A percentile compares a stretch with the other conserved stretches of the same genome.
Evolutionary conservation across 92 coral and sea anemone species (phyloP).

Genomic region (Scolanthus callimorphus): DNA sequence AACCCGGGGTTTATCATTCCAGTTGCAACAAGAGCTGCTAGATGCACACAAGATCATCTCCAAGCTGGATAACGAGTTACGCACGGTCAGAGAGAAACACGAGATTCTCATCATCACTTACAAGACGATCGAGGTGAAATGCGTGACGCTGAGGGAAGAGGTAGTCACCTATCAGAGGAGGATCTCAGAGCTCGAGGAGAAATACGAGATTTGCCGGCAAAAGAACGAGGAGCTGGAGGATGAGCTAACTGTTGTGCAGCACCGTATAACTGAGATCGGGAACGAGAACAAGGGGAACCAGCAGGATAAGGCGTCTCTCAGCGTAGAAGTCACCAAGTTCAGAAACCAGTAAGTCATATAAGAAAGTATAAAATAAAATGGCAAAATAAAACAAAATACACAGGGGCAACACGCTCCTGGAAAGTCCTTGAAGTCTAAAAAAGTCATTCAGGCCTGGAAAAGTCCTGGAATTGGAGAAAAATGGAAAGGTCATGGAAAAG

Average conservation of each 20-base stretch:
- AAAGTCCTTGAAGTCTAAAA: no score
- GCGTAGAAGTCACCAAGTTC: constrained; percentile 66
- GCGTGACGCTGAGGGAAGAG: constrained; percentile 68
- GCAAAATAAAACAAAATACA: no score
- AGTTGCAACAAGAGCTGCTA: constrained; percentile 77
- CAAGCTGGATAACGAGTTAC: constrained; percentile 70
- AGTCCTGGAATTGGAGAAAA: no score
- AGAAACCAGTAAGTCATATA: constrained; percentile 43
- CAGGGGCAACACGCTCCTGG: no score
- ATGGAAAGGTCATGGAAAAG: no score
- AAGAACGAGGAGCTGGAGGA: constrained; percentile 80
- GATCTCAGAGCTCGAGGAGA: constrained; percentile 94
- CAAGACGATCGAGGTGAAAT: constrained; percentile 66
- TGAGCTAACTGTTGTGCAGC: constrained; percentile 80
- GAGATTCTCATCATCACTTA: constrained; percentile 58
- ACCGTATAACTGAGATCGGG: constrained; percentile 72
- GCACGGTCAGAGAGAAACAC: constrained; percentile 54
- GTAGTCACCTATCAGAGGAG: constrained; percentile 75
- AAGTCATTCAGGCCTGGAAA: no score
- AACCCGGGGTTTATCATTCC: neutral
- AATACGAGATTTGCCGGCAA: constrained; percentile 73
- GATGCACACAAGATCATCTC: constrained; percentile 81
- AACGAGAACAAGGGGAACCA: constrained; percentile 64
- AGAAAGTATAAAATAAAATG: no score
- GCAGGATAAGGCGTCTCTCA: constrained; percentile 60